Evolutionary conservation across 2,113 vertebrate species (phyloP).

Genomic region (Neoarius graeffei): DNA sequence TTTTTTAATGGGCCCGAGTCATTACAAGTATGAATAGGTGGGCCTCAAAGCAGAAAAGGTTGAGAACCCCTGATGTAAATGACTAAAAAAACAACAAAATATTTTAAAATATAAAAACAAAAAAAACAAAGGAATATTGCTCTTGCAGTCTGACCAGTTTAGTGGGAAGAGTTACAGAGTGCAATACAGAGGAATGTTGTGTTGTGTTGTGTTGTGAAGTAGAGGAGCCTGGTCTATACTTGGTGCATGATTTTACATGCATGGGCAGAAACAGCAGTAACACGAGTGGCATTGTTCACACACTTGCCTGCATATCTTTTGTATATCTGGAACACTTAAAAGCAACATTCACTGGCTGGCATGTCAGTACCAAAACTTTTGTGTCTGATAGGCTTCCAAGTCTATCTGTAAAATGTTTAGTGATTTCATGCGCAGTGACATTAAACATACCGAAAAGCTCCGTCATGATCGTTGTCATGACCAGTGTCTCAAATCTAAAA

Average conservation of each 20-base stretch:
- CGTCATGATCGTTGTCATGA: not conserved
- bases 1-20: too few species aligned
- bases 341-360: not conserved
- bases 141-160: not conserved
- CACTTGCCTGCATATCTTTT: slow-evolving; percentile 11
- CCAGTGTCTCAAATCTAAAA: not conserved
- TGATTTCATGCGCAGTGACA: not conserved
- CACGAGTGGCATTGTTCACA: not conserved
- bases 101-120: not conserved
- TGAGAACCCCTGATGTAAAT: not conserved
- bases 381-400: not conserved
- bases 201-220: not conserved
- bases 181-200: too few species aligned
- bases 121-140: not conserved
- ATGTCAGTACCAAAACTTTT: not conserved
- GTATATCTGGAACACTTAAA: not conserved
- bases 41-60: too few species aligned
- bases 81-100: not conserved
- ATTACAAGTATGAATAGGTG: too few species aligned
- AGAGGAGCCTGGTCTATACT: not conserved
- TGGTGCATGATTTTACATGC: slow-evolving; percentile 19
- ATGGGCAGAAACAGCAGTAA: slow-evolving; percentile 1
- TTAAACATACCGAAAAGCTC: not conserved
- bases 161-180: not conserved
- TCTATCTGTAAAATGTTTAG: not conserved